These are phyloP conservation scores for Campylomormyrus tamandua DNA, from an alignment of 2,113 vertebrate species.

Conservation along the genomic window DNA sequence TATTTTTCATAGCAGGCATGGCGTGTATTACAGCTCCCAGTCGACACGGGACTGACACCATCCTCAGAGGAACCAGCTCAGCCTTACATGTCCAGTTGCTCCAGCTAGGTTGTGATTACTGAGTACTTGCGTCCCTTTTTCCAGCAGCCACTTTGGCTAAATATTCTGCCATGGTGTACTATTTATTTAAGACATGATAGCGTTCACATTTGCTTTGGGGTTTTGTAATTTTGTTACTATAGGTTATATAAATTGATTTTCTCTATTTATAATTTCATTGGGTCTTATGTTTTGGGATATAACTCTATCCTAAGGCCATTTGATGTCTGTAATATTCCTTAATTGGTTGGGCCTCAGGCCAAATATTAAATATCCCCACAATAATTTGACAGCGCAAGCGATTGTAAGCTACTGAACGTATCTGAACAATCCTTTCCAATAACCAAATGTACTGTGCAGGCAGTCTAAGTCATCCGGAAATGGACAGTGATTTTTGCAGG, in stretches of 20 bases:
- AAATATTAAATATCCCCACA: conserved; percentile 7
- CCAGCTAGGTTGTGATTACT: not conserved
- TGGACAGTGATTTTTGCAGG: not conserved
- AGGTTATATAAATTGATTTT: conserved; percentile 3
- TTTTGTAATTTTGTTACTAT: conserved; percentile 2
- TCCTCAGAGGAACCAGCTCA: not conserved
- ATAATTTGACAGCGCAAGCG: not conserved
- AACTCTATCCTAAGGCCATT: conserved; percentile 4
- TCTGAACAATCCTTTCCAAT: conserved; percentile 1
- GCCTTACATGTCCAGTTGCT: not conserved
- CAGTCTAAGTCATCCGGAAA: not conserved
- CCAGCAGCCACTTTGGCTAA: not conserved
- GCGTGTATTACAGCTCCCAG: not conserved
- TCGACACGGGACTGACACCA: not conserved
- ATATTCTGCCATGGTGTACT: conserved; percentile 2
- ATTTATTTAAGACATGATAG: not conserved
- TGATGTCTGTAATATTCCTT: conserved; percentile 8
- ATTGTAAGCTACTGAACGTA: not conserved
- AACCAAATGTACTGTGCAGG: not conserved
- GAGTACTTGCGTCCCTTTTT: not conserved
- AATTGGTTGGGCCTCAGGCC: not conserved
- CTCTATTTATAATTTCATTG: conserved; percentile 2
- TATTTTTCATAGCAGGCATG: not conserved
- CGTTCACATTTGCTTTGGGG: not conserved
- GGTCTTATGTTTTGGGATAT: not conserved